Evolutionary conservation across 2,888 invertebrate species (phyloP), one percentile per base, ranked within the genome.

Genomic region (Phengaris arion): DNA sequence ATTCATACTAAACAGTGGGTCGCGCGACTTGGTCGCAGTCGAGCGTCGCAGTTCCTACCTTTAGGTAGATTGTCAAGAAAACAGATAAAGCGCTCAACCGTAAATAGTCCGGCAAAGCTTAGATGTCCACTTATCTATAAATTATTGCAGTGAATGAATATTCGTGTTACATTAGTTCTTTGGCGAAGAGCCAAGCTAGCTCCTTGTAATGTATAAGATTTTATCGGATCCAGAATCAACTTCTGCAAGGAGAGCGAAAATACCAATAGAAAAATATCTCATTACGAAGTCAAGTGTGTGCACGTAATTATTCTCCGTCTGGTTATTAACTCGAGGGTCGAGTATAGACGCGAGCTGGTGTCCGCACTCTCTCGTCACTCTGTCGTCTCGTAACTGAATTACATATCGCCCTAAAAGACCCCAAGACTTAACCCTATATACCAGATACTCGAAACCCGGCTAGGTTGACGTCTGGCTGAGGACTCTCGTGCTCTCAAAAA

Each of bases 401-500:
- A 64, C 64, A 35, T 64, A 64, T 64, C 64, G 64, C 45, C 64
- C 2, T 45, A 12, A 45, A 64, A 69, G 68, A 48, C 48, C 48
- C 46, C 15, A 15, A 48, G 69, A 69, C 48, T 48, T 48, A 48
- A 69, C 46, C 69, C 69, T 46, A 48, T 59, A 15, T 46, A 70
- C 64, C 7, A 15, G 59, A 15, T 15, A 13, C 64, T 64, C 64
- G 12, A 64, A 59, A 7, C 64, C 76, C 77, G 76, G 80, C 77
- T 79, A 79, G 81, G 77, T 79, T 79, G 81, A 81, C 82, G 84
- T 81, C 83, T 81, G 76, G 64, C 78, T 77, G 74, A 84, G 83
- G 76, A 80, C 79, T 76, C 82, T 82, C 76, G 70, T 77, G 74
- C 74, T 76, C 81, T 68, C 35, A 75, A 77, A 76, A 75, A 79